phyloP scores from a whole-genome alignment of 2,797 vertebrate species.

The Sebastes reedi region DNA sequence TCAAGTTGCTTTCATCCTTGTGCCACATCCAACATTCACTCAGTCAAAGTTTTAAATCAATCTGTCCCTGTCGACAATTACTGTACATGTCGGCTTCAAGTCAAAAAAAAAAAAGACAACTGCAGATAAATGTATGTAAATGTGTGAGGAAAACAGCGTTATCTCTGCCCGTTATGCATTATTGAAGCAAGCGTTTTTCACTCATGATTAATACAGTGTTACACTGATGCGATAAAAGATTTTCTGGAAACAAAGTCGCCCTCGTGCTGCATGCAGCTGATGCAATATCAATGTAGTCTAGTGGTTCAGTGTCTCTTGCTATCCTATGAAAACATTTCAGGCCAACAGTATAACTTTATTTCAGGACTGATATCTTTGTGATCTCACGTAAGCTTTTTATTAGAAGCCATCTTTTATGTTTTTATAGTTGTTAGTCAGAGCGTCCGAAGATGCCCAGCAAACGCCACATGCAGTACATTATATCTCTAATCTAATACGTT shows the following conservation, averaged over 20 bases:
- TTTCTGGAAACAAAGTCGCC: neutral
- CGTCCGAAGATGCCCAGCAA: neutral
- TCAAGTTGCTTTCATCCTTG: slow-evolving; percentile 43
- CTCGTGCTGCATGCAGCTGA: neutral
- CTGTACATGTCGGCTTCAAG: neutral
- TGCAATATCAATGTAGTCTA: neutral
- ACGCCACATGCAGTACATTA: neutral
- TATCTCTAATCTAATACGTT: neutral
- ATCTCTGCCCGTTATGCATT: neutral
- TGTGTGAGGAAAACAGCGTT: neutral
- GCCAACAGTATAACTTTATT: neutral
- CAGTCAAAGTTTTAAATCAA: slow-evolving; percentile 17
- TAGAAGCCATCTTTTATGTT: neutral
- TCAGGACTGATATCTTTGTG: neutral
- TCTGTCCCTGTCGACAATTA: neutral
- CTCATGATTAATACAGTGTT: neutral
- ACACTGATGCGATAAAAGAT: neutral
- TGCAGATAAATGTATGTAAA: neutral
- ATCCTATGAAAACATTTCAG: neutral
- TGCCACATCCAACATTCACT: slow-evolving; percentile 1
- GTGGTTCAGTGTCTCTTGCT: neutral
- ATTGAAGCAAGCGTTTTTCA: neutral
- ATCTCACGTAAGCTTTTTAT: neutral
- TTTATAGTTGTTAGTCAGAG: neutral
- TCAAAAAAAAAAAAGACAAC: neutral